A percentile compares a stretch with the other conserved stretches of the same genome.
Conservation (phyloP, 2,797 vertebrate species). For the Gephyroberyx darwinii region DNA sequence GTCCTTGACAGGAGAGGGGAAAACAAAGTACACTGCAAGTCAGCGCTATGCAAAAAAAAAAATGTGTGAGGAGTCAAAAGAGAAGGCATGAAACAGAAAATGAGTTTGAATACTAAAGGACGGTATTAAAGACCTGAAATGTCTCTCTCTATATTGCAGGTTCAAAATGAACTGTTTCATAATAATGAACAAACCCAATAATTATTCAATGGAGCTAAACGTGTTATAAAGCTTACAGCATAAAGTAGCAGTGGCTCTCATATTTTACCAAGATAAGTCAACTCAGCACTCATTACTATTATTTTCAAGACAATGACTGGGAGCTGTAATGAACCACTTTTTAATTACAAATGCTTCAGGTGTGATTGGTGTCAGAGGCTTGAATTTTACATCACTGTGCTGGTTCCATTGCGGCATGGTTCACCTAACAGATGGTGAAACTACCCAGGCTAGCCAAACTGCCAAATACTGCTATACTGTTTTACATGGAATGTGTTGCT, state of each 20-base stretch:
- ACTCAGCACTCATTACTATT: slow-evolving; percentile 61
- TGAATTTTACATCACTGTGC: slow-evolving; percentile 57
- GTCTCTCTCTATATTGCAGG: slow-evolving; percentile 12
- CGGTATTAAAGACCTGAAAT: slow-evolving; percentile 3
- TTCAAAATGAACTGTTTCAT: slow-evolving; percentile 26
- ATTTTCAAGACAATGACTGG: slow-evolving; percentile 67
- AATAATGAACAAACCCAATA: slow-evolving; percentile 44
- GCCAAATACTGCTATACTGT: slow-evolving; percentile 14
- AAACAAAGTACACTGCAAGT: not conserved
- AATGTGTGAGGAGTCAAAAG: too few species aligned
- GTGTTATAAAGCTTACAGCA: slow-evolving; percentile 47
- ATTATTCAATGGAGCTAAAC: slow-evolving; percentile 47
- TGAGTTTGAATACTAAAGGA: not conserved
- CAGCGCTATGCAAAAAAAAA: not conserved
- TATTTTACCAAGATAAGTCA: slow-evolving; percentile 59
- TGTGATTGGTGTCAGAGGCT: slow-evolving; percentile 73
- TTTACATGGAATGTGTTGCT: slow-evolving; percentile 10
- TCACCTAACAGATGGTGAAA: slow-evolving; percentile 52
- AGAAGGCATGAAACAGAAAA: not conserved
- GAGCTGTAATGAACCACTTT: slow-evolving; percentile 73
- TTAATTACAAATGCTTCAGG: slow-evolving; percentile 77
- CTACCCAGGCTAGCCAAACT: slow-evolving; percentile 30
- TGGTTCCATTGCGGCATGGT: slow-evolving; percentile 35
- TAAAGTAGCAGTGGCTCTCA: slow-evolving; percentile 56
- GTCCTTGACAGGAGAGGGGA: slow-evolving; percentile 40